Conservation (phyloP, 2,888 invertebrate genomes). For the Cephus runcator region DNA sequence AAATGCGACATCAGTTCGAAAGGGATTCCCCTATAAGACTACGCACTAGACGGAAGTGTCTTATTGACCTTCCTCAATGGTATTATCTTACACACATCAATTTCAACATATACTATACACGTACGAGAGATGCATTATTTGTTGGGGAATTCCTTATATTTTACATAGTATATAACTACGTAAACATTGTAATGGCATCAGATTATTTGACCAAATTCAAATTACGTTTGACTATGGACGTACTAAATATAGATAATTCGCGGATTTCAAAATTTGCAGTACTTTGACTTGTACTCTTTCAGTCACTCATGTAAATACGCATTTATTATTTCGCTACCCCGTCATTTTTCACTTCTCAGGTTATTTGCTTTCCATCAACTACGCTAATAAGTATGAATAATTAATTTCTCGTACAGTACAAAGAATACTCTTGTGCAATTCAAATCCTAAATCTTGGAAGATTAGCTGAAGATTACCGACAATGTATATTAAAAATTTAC, state of each 20-base stretch:
- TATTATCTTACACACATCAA: background rate
- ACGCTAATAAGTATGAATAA: background rate
- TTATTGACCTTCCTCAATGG: background rate
- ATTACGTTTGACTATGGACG: background rate
- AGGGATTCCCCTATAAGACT: background rate
- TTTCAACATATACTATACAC: background rate
- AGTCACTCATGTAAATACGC: background rate
- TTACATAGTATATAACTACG: background rate
- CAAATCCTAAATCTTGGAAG: background rate
- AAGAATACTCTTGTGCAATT: background rate
- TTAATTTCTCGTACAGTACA: background rate
- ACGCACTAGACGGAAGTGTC: background rate
- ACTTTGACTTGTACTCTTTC: background rate
- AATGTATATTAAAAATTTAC: background rate
- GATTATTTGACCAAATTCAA: background rate
- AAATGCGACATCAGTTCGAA: background rate
- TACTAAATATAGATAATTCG: background rate
- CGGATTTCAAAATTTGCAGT: background rate
- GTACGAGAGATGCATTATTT: background rate
- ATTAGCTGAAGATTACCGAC: background rate
- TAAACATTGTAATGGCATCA: background rate
- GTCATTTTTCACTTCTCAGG: background rate
- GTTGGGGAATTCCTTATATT: background rate
- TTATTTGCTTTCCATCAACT: background rate
- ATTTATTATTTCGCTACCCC: too few relatives aligned